phyloP scores from a whole-genome alignment of 2,888 invertebrate genomes.

The Polyommatus iphigenia region DNA sequence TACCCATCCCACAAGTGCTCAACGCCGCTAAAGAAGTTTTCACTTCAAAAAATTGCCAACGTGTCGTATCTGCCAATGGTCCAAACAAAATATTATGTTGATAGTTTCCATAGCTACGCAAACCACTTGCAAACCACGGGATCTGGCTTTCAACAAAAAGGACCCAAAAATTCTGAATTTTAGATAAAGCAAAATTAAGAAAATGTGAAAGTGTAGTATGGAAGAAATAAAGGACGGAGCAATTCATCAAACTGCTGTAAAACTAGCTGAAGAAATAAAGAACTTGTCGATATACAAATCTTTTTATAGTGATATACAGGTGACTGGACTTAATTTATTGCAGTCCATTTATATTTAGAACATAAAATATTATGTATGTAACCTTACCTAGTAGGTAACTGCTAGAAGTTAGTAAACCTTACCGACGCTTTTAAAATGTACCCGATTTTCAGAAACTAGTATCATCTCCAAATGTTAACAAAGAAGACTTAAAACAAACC shows the following conservation, averaged over 20 bases:
- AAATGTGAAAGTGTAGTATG: slow-evolving; percentile 53
- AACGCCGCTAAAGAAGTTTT: no score
- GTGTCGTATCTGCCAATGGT: not conserved
- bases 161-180: slow-evolving; percentile 34
- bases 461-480: slow-evolving; percentile 86
- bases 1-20: no score
- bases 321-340: slow-evolving; percentile 50
- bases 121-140: not conserved
- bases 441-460: slow-evolving; percentile 84
- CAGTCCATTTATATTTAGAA: no score
- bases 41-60: no score
- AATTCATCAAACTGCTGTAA: slow-evolving; percentile 87
- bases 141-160: not conserved
- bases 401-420: no score
- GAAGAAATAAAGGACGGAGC: slow-evolving; percentile 80
- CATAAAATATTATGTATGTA: no score
- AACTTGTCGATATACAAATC: slow-evolving; percentile 87
- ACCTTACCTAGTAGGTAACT: no score
- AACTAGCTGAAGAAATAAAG: slow-evolving; percentile 90
- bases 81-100: slow-evolving; percentile 31
- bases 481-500: slow-evolving; percentile 88
- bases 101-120: slow-evolving; percentile 29
- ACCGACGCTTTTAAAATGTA: slow-evolving; percentile 16
- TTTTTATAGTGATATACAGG: slow-evolving; percentile 90
- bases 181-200: slow-evolving; percentile 34